Conservation (phyloP, 2,797 vertebrate species). For the Peromyscus aztecus region DNA sequence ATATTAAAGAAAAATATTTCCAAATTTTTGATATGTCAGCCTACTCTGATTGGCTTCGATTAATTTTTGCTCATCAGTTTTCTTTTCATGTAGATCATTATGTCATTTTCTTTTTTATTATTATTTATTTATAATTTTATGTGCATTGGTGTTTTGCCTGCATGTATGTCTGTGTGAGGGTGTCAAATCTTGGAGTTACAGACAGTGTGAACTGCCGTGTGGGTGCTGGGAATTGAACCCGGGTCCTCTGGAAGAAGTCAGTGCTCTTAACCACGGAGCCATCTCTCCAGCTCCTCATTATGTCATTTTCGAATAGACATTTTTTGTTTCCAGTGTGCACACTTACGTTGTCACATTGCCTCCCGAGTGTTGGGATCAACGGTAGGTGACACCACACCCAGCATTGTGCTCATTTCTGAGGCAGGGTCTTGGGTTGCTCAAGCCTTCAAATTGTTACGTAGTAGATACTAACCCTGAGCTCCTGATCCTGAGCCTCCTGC, state of each 20-base stretch:
- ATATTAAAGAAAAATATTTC: not conserved
- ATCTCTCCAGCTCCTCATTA: not conserved
- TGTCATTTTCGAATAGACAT: not conserved
- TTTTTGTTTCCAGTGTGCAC: not conserved
- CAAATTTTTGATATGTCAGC: not conserved
- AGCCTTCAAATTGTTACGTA: too few relatives aligned
- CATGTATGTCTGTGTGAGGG: not conserved
- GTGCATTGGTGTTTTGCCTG: not conserved
- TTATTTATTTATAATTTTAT: not conserved
- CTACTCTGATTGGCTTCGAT: not conserved
- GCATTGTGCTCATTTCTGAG: not conserved
- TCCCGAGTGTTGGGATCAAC: not conserved
- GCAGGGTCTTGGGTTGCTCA: not conserved
- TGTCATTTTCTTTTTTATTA: not conserved
- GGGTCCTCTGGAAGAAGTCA: not conserved
- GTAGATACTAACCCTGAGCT: not conserved
- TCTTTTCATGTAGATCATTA: not conserved
- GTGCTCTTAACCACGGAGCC: not conserved
- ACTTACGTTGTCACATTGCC: not conserved
- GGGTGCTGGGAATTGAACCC: not conserved
- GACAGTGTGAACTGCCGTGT: not conserved
- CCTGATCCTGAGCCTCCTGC: not conserved
- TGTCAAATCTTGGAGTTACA: not conserved
- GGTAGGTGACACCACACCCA: not conserved
- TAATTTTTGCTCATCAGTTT: not conserved